These are phyloP conservation scores for Sphaerodactylus townsendi DNA, from an alignment of 2,113 vertebrate genomes.

Conservation along the genomic window DNA sequence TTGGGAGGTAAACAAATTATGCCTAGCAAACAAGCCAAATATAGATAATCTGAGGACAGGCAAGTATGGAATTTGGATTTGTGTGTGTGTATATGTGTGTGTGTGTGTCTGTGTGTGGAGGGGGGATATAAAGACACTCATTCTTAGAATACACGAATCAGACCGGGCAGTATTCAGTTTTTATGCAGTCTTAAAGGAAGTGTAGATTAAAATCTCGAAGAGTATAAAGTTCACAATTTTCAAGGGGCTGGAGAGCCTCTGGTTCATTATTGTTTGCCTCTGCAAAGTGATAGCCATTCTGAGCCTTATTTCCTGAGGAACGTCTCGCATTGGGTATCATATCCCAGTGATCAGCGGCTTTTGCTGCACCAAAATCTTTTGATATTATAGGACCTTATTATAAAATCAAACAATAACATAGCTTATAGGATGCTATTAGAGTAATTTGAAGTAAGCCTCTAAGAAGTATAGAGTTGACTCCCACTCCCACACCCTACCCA, in stretches of 20 bases:
- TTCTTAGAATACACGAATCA: too few relatives aligned
- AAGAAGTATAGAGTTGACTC: background rate
- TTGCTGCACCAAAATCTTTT: background rate
- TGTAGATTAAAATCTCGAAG: background rate
- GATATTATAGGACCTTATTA: background rate
- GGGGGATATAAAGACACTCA: too few relatives aligned
- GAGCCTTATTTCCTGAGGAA: background rate
- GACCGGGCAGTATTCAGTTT: background rate
- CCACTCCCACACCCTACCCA: background rate
- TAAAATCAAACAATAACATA: background rate
- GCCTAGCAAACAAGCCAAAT: background rate
- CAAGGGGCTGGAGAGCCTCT: too few relatives aligned
- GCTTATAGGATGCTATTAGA: background rate
- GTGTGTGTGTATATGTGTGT: too few relatives aligned
- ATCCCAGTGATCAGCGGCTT: background rate
- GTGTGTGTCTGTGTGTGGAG: background rate
- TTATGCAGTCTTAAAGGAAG: background rate
- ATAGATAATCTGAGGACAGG: background rate
- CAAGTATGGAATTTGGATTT: background rate
- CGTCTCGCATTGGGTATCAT: background rate
- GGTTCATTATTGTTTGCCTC: background rate
- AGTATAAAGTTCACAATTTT: too few relatives aligned
- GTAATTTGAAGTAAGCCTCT: background rate
- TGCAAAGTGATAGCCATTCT: background rate
- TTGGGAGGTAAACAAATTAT: background rate